phyloP scores from a whole-genome alignment of 2,888 invertebrate species.

The Acronicta aceris region DNA sequence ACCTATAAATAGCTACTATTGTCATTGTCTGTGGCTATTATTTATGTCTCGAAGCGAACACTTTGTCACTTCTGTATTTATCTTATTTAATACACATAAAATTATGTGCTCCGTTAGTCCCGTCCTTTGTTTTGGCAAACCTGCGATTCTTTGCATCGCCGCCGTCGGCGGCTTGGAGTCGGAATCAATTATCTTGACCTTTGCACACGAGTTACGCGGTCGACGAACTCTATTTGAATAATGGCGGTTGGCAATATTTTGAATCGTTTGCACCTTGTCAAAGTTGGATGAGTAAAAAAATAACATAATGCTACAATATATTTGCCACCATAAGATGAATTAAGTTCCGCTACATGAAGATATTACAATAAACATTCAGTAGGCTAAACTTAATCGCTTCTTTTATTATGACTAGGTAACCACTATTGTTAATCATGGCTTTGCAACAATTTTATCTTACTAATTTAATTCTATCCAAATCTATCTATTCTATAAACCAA shows the following conservation, averaged over 20 bases:
- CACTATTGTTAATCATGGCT: background rate
- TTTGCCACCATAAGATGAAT: background rate
- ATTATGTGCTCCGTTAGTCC: constrained; percentile 14
- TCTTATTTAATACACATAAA: constrained; percentile 40
- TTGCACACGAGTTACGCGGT: constrained; percentile 61
- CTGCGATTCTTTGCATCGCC: constrained; percentile 36
- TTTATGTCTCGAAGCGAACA: constrained; percentile 1
- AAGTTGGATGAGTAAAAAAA: constrained; percentile 2
- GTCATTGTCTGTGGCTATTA: too few relatives aligned
- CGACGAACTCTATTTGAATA: constrained; percentile 64
- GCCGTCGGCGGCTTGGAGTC: constrained; percentile 4
- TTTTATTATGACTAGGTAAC: background rate
- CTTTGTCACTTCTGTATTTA: constrained; percentile 47
- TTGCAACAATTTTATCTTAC: background rate
- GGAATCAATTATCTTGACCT: constrained; percentile 71
- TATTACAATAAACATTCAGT: constrained; percentile 1
- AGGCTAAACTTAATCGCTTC: background rate
- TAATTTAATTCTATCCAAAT: too few relatives aligned
- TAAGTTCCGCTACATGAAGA: constrained; percentile 13
- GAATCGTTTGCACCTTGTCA: constrained; percentile 40
- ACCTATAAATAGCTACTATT: too few relatives aligned
- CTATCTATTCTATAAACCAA: too few relatives aligned
- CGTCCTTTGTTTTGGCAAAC: constrained; percentile 50
- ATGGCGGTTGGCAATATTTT: constrained; percentile 57
- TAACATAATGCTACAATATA: background rate